A percentile compares a stretch with the other conserved stretches of the same genome.
Evolutionary conservation across 2,888 invertebrate genomes (phyloP).

Genomic region (Ophion costatus): DNA sequence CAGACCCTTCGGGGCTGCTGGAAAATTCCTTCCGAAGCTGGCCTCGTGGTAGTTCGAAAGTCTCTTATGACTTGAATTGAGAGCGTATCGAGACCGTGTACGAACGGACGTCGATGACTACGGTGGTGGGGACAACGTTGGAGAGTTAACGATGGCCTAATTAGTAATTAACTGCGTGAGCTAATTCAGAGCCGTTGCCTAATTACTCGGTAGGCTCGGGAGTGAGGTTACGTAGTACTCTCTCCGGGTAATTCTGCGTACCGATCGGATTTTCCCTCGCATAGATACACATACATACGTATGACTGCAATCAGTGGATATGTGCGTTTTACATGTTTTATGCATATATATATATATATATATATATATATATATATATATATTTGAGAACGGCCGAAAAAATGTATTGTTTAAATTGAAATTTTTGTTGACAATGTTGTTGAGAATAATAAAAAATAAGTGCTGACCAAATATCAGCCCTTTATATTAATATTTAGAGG

Average conservation of each 20-base stretch:
- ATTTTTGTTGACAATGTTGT: too few relatives aligned
- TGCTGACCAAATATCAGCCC: too few relatives aligned
- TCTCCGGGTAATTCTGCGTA: slow-evolving; percentile 11
- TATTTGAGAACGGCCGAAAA: too few relatives aligned
- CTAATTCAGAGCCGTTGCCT: slow-evolving; percentile 53
- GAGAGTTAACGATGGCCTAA: slow-evolving; percentile 67
- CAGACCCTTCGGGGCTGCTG: neutral
- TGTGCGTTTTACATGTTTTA: neutral
- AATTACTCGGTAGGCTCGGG: slow-evolving; percentile 51
- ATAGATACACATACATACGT: slow-evolving; percentile 11
- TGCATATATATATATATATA: neutral
- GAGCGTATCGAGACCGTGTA: slow-evolving; percentile 63
- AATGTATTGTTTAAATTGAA: too few relatives aligned
- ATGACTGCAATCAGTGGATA: neutral
- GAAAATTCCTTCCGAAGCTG: slow-evolving; percentile 30
- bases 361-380: neutral
- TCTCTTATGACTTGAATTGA: slow-evolving; percentile 66
- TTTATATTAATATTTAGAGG: too few relatives aligned
- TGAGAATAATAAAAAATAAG: too few relatives aligned
- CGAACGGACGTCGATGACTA: slow-evolving; percentile 59
- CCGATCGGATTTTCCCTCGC: neutral
- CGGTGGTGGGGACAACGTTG: slow-evolving; percentile 35
- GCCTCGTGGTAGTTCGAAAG: slow-evolving; percentile 41
- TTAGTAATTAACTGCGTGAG: slow-evolving; percentile 63
- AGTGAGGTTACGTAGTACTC: slow-evolving; percentile 16